These are phyloP conservation scores for Oscheius sp. DNA, from an alignment of 2,888 invertebrate genomes.

Conservation along the genomic window DNA sequence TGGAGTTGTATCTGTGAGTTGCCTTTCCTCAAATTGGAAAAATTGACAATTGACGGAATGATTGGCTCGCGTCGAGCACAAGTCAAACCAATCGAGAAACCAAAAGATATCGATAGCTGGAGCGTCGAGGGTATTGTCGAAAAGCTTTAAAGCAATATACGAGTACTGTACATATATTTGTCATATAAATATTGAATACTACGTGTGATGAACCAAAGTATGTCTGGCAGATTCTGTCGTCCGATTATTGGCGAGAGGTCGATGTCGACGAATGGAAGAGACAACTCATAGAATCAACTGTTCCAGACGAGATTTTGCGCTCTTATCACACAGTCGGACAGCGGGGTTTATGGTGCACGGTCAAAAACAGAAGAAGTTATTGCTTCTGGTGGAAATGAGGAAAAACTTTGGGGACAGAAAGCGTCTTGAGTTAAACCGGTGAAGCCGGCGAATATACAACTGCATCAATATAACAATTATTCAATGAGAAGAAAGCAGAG, in stretches of 20 bases:
- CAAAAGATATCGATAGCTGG: not conserved
- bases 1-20: constrained; percentile 52
- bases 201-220: not conserved
- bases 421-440: too few species aligned
- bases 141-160: not conserved
- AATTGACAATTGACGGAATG: constrained; percentile 9
- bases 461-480: too few species aligned
- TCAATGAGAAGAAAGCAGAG: too few species aligned
- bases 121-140: not conserved
- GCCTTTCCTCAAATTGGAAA: constrained; percentile 39
- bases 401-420: too few species aligned
- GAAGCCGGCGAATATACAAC: too few species aligned
- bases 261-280: too few species aligned
- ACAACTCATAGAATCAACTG: too few species aligned
- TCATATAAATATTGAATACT: not conserved
- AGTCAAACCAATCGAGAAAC: not conserved
- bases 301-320: too few species aligned
- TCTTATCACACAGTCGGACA: too few species aligned
- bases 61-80: not conserved
- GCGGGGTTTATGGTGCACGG: too few species aligned
- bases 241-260: not conserved
- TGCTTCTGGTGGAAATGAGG: too few species aligned
- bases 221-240: not conserved
- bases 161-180: not conserved
- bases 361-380: too few species aligned